Percentiles rank a stretch among this genome's conserved stretches.
These are phyloP conservation scores for Vultur gryphus DNA, from an alignment of 2,797 vertebrate species.

Conservation along the genomic window DNA sequence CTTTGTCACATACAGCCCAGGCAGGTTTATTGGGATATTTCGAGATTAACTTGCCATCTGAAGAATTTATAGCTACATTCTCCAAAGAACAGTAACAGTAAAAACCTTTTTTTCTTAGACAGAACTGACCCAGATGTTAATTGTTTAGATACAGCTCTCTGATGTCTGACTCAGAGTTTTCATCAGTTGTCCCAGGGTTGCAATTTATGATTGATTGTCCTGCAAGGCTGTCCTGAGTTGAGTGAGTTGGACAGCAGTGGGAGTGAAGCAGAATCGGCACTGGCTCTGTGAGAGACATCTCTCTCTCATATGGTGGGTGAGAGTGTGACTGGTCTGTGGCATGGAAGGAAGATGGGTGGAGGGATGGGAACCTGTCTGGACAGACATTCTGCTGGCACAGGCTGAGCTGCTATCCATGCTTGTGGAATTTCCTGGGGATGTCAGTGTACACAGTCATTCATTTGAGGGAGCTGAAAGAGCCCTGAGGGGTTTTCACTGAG, in stretches of 20 bases:
- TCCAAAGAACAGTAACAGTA: not conserved
- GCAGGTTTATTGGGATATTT: not conserved
- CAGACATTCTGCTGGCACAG: conserved; percentile 20
- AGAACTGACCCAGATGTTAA: not conserved
- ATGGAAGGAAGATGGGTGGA: conserved; percentile 3
- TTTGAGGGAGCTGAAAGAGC: conserved; percentile 3
- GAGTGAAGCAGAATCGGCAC: not conserved
- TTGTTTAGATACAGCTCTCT: not conserved
- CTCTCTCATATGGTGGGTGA: not conserved
- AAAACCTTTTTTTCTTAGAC: not conserved
- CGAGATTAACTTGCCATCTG: not conserved
- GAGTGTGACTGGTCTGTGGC: not conserved
- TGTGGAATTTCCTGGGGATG: conserved; percentile 45
- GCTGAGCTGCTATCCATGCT: not conserved
- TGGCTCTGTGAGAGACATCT: not conserved
- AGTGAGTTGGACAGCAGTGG: not conserved
- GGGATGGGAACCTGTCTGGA: conserved; percentile 40
- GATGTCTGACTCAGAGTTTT: not conserved
- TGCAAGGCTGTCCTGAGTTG: not conserved
- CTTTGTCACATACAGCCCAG: not conserved
- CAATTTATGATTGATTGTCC: not conserved
- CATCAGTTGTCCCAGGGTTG: not conserved
- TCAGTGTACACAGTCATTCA: not conserved
- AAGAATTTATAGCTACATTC: not conserved
- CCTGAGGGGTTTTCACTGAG: not conserved